Conservation (phyloP, 2,113 vertebrate genomes). For the Crocuta crocuta region DNA sequence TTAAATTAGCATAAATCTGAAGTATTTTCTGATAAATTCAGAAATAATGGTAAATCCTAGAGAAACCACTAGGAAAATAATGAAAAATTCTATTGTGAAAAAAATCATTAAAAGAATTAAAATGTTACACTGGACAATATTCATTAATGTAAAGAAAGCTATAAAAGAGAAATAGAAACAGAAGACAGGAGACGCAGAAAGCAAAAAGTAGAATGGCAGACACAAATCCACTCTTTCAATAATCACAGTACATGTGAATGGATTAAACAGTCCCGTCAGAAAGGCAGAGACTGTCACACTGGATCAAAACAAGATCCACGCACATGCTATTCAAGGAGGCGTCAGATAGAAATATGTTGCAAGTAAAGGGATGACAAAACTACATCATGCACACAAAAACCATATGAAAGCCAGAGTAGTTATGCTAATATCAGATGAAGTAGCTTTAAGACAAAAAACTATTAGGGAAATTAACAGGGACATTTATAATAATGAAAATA, state of each 20-base stretch:
- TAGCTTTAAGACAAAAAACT: background rate
- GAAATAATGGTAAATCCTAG: background rate
- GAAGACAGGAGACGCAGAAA: background rate
- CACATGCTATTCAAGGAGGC: background rate
- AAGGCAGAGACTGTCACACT: background rate
- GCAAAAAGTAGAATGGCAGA: background rate
- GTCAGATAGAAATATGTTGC: background rate
- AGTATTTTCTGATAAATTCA: too few species aligned
- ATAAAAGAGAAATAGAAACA: background rate
- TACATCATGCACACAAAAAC: background rate
- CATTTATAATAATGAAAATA: background rate
- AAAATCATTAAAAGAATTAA: background rate
- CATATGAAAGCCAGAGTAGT: background rate
- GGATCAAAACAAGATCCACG: background rate
- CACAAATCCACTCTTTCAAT: background rate
- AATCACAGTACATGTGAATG: background rate
- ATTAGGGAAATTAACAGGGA: background rate
- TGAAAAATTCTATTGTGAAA: background rate
- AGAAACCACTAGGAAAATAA: background rate
- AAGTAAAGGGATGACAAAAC: too few species aligned
- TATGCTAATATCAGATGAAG: background rate
- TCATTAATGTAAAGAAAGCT: background rate
- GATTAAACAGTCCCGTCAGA: background rate
- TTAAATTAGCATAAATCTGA: too few species aligned
- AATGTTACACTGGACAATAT: background rate